These are phyloP conservation scores for Xiphophorus hellerii DNA, from an alignment of 2,113 vertebrate genomes.

Conservation along the genomic window DNA sequence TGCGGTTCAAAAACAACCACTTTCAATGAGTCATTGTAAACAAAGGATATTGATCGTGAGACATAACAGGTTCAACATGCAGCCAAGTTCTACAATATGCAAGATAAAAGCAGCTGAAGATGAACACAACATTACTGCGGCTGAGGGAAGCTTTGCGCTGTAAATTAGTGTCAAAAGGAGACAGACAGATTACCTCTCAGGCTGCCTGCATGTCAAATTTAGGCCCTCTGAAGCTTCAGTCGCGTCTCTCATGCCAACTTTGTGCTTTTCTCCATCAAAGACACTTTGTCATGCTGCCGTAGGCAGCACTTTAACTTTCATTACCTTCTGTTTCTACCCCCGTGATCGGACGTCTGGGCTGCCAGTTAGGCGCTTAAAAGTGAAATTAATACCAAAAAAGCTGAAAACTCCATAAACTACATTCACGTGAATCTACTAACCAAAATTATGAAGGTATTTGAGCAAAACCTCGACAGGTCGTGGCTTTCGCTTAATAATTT, in stretches of 20 bases:
- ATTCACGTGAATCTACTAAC: background rate
- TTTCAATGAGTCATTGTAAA: background rate
- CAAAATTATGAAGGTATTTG: conserved; percentile 10
- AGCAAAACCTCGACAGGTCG: conserved; percentile 38
- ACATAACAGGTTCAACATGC: conserved; percentile 18
- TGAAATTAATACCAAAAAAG: background rate
- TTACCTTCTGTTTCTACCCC: conserved; percentile 27
- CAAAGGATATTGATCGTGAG: conserved; percentile 4
- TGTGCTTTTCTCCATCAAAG: conserved; percentile 39
- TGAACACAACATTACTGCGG: conserved; percentile 42
- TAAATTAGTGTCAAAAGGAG: conserved; percentile 59
- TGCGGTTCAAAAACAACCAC: background rate
- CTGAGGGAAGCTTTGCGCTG: conserved; percentile 44
- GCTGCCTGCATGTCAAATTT: conserved; percentile 44
- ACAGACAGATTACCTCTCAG: conserved; percentile 62
- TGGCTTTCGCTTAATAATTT: conserved; percentile 50
- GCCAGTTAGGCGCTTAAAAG: background rate
- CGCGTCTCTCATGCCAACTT: conserved; percentile 26
- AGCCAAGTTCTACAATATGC: conserved; percentile 32
- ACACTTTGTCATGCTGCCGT: conserved; percentile 42
- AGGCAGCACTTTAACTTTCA: conserved; percentile 25
- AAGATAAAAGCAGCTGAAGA: conserved; percentile 33
- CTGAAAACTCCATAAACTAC: conserved; percentile 11
- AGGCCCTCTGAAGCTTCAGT: conserved; percentile 37
- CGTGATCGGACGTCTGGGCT: background rate